phyloP scores from a whole-genome alignment of 2,797 vertebrate species.

The Xenops minutus region DNA sequence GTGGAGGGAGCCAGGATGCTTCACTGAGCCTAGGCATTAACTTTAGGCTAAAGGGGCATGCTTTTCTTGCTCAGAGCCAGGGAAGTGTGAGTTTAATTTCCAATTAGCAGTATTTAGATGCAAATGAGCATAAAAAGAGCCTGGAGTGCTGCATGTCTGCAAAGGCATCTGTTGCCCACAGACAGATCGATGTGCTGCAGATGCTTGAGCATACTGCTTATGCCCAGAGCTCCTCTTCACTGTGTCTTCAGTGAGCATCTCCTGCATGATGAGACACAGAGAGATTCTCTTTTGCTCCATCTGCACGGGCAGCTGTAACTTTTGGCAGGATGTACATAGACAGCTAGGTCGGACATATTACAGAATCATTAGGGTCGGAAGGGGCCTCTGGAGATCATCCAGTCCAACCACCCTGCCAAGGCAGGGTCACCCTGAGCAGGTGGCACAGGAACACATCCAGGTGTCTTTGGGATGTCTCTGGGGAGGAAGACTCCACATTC shows the following conservation, averaged over 20 bases:
- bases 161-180: constrained; percentile 7
- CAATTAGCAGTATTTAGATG: constrained; percentile 11
- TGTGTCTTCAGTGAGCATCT: background rate
- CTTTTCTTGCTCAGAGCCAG: background rate
- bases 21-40: background rate
- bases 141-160: background rate
- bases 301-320: background rate
- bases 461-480: background rate
- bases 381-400: background rate
- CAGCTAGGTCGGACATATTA: background rate
- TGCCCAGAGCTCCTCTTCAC: background rate
- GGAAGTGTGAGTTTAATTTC: background rate
- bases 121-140: constrained; percentile 1
- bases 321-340: background rate
- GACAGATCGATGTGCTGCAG: background rate
- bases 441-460: background rate
- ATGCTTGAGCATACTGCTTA: background rate
- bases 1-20: background rate
- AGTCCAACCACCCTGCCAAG: background rate
- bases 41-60: background rate
- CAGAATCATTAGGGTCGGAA: background rate
- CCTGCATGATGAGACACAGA: background rate
- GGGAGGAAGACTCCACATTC: background rate
- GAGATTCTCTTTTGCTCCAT: background rate
- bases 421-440: background rate